Evolutionary conservation across 1,140 invertebrate genomes (phyloP).

Genomic region (Pogonomyrmex barbatus): DNA sequence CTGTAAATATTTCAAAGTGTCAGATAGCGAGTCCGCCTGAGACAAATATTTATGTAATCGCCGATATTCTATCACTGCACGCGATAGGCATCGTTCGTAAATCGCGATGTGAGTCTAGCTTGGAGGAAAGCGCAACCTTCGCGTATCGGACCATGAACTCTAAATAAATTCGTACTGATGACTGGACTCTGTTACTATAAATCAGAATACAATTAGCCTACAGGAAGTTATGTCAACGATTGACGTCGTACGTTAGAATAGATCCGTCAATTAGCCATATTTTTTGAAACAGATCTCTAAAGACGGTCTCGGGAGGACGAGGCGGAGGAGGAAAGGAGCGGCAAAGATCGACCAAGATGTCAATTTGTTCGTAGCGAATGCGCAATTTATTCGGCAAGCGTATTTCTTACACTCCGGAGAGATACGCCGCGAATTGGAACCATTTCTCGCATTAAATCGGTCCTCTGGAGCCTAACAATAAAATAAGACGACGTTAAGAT

Average conservation of each 20-base stretch:
- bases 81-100: slow-evolving; percentile 4
- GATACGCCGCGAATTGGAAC: slow-evolving; percentile 33
- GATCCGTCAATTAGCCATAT: slow-evolving; percentile 57
- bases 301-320: neutral
- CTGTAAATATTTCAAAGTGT: slow-evolving; percentile 30
- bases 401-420: neutral
- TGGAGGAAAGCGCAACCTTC: neutral
- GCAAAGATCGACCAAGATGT: slow-evolving; percentile 28
- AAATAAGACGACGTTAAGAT: slow-evolving; percentile 25
- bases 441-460: slow-evolving; percentile 27
- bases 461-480: neutral
- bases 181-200: neutral
- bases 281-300: slow-evolving; percentile 47
- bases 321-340: neutral
- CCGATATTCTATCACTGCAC: slow-evolving; percentile 17
- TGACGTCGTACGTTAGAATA: slow-evolving; percentile 44
- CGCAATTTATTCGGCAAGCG: neutral
- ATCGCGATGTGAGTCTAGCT: neutral
- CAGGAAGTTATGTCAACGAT: neutral
- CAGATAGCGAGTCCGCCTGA: neutral
- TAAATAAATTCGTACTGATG: slow-evolving; percentile 10
- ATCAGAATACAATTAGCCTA: neutral
- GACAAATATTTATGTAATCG: slow-evolving; percentile 43
- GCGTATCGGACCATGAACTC: slow-evolving; percentile 3
- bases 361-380: slow-evolving; percentile 48